phyloP scores from a whole-genome alignment of 2,888 invertebrate species.

The Nycteola revayana region DNA sequence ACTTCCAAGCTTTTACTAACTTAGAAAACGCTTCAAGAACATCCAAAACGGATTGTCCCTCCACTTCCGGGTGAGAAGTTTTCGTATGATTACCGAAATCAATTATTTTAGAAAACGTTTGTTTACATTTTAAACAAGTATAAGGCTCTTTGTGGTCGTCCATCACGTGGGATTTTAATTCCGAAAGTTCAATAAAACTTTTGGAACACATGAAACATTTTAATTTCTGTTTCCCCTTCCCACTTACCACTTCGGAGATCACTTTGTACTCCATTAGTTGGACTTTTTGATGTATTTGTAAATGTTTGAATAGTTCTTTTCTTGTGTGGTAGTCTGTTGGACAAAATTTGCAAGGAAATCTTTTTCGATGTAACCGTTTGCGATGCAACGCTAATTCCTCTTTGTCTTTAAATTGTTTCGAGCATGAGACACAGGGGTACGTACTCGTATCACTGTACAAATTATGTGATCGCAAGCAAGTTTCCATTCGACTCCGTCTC shows the following conservation, averaged over 20 bases:
- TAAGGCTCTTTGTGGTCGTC: constrained; percentile 67
- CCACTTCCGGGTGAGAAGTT: constrained; percentile 61
- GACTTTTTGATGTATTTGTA: constrained; percentile 69
- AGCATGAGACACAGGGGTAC: constrained; percentile 57
- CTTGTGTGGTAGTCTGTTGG: constrained; percentile 70
- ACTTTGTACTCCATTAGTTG: constrained; percentile 75
- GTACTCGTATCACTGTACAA: constrained; percentile 40
- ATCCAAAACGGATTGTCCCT: constrained; percentile 64
- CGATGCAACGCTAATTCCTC: constrained; percentile 56
- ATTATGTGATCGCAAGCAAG: constrained; percentile 64
- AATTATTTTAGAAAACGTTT: constrained; percentile 59
- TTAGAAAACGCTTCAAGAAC: constrained; percentile 69
- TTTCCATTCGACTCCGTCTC: constrained; percentile 64
- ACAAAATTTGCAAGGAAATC: constrained; percentile 72
- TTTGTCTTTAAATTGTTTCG: constrained; percentile 60
- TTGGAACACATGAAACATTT: constrained; percentile 68
- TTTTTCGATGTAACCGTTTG: constrained; percentile 61
- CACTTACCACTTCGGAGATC: constrained; percentile 65
- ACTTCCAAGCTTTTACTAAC: constrained; percentile 73
- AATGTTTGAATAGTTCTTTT: constrained; percentile 68
- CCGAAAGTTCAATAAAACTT: constrained; percentile 55
- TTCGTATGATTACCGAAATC: constrained; percentile 69
- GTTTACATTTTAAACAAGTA: constrained; percentile 59
- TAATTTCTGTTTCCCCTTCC: constrained; percentile 63
- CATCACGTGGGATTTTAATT: constrained; percentile 68